Percentiles rank a stretch among this genome's conserved stretches.
phyloP scores from a whole-genome alignment of 2,888 invertebrate species.

The Perdita meconis region DNA sequence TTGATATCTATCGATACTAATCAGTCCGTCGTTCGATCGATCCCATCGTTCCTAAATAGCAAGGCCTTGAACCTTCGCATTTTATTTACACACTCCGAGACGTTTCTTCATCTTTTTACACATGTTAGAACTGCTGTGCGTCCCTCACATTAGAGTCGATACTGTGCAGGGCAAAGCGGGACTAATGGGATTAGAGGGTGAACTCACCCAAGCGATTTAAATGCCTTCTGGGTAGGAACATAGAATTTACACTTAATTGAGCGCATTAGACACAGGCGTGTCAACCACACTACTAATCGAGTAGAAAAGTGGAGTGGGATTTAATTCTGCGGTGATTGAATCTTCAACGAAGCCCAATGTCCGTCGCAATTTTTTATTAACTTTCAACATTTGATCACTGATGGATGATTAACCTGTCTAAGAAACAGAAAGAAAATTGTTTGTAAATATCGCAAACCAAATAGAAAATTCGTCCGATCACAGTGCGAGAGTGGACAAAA shows the following conservation, averaged over 20 bases:
- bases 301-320: conserved; percentile 46
- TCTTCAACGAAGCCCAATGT: conserved; percentile 5
- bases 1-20: too few species aligned
- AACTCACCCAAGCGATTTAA: conserved; percentile 64
- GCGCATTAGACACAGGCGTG: conserved; percentile 46
- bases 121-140: conserved; percentile 13
- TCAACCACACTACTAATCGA: conserved; percentile 47
- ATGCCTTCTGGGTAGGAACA: conserved; percentile 62
- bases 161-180: conserved; percentile 41
- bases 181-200: conserved; percentile 70
- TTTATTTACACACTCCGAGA: conserved; percentile 22
- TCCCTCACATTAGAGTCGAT: conserved; percentile 15
- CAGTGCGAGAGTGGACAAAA: too few species aligned
- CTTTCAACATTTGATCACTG: background rate
- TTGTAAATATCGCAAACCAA: too few species aligned
- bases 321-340: conserved; percentile 33
- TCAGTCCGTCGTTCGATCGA: too few species aligned
- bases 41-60: background rate
- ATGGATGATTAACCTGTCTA: background rate
- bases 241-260: conserved; percentile 64
- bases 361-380: background rate
- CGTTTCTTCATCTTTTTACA: conserved; percentile 20
- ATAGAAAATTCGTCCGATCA: too few species aligned
- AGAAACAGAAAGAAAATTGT: too few species aligned
- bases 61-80: conserved; percentile 32